Base-by-base conservation (phyloP, 2,888 invertebrate species). In the Listrodromus nycthemerus region DNA sequence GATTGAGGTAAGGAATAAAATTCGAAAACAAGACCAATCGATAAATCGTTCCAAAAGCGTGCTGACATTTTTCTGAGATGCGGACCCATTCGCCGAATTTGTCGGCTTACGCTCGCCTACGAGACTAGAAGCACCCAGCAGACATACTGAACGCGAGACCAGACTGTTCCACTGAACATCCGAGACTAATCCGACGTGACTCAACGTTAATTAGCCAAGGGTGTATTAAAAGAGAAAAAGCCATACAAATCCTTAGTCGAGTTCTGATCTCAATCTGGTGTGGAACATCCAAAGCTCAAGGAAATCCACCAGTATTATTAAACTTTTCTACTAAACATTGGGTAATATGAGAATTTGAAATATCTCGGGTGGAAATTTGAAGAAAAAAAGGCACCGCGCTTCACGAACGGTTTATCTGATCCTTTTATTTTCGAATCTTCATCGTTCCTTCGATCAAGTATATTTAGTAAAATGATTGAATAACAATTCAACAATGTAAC, bases 31-130 rank as follows among this genome's bases (percentile, higher is more conserved):
- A n/a, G n/a, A n/a, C n/a, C n/a, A n/a, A n/a, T n/a, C n/a, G 4
- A 50, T 50, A 50, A 50, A 50, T n/a, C 6, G 4, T 50, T 48
- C 13, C 8, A 45, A 45, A 45, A 45, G n/a, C n/a, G n/a, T n/a
- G n/a, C n/a, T n/a, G n/a, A n/a, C n/a, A n/a, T n/a, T n/a, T n/a
- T n/a, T n/a, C n/a, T n/a, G n/a, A 45, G 45, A n/a, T 30, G 13
- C 63, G 8, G 33, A 41, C 41, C 75, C 66, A 58, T 67, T 67
- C 76, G 27, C 58, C 55, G 76, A 67, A 76, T 58, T 67, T 27
- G 45, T 67, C 58, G 76, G 76, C 58, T 76, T 67, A 41, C 67
- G 55, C 50, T 48, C 19, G 58, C 37, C 37, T 33, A 58, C 61
- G 41, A 45, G 45, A 8, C 61, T n/a, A 73, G 48, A 73, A 73